Conservation (phyloP, 2,797 vertebrate species). For the Cynopterus sphinx region DNA sequence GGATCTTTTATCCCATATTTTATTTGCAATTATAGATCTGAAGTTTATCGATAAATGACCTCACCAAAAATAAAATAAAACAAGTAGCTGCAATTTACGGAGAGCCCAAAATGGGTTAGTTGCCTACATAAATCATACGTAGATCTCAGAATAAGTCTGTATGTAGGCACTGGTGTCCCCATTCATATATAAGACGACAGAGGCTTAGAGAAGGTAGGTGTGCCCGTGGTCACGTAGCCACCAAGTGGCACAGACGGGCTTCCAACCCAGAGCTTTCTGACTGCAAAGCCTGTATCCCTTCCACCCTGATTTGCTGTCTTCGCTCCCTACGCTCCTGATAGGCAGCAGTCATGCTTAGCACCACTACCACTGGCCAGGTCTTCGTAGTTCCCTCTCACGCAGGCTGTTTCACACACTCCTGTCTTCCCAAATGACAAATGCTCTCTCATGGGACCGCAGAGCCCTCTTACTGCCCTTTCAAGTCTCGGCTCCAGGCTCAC, state of each 20-base stretch:
- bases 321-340: too few species aligned
- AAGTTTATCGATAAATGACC: background rate
- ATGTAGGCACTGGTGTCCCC: fast-evolving
- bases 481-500: too few species aligned
- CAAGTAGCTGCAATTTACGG: background rate
- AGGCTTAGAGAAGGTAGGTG: background rate
- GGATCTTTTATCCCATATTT: background rate
- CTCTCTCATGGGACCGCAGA: background rate
- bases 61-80: background rate
- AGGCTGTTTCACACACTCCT: background rate
- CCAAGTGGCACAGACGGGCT: background rate
- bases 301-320: background rate
- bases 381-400: background rate
- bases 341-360: fast-evolving
- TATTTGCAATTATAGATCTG: background rate
- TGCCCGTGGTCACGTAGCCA: background rate
- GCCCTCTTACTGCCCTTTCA: background rate
- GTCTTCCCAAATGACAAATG: background rate
- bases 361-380: fast-evolving
- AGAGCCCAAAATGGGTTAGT: background rate
- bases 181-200: background rate
- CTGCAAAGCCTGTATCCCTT: background rate
- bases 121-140: background rate
- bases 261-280: background rate
- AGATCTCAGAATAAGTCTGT: background rate